Base-by-base conservation (phyloP, 2,797 vertebrate genomes). In the Zalophus californianus region DNA sequence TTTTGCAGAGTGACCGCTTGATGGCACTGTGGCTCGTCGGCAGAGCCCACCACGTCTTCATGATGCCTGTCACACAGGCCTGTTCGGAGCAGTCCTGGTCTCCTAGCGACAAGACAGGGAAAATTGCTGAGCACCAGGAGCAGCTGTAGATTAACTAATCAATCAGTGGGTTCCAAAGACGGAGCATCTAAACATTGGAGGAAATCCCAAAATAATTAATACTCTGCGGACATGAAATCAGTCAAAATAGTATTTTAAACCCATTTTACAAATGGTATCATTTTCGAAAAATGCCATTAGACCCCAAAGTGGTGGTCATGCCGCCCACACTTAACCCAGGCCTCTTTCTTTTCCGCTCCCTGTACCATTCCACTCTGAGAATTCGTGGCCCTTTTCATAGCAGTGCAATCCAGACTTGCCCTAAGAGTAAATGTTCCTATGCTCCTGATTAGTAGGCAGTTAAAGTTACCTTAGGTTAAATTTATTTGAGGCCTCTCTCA, bases 161-260 rank as follows among this genome's bases (percentile, higher is more conserved):
- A 92, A 83, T 96, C 84, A 66, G 64, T 68, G 80, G 48, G 79
- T 82, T 94, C 96, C 75, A 96, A 97, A 94, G 66, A 96, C 83
- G 78, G 94, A 95, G 48, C 38, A 35, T 73, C 52, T 60, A 78
- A 97, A 90, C 80, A 64, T 54, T 54, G 79, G 89, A 60, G 86
- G 83, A 91, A 92, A 92, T 95, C 64, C 94, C 93, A 92, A 79
- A 96, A 89, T 62, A 92, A 96, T 94, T 41, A 93, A 97, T 91
- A 64, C 85, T 91, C 44, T 54, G 85, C 38, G 90, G 82, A 88
- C 41, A 1, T 82, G 79, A 96, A 91, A 84, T 80, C 27, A 90
- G 85, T 95, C 96, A 96, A 98, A 97, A 96, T 93, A 84, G 60
- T 91, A 84, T 92, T 87, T 72, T 64, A 90, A 97, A 68, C 75